These are phyloP conservation scores for Athalia cordata DNA, from an alignment of 2,888 invertebrate species.

Conservation along the genomic window DNA sequence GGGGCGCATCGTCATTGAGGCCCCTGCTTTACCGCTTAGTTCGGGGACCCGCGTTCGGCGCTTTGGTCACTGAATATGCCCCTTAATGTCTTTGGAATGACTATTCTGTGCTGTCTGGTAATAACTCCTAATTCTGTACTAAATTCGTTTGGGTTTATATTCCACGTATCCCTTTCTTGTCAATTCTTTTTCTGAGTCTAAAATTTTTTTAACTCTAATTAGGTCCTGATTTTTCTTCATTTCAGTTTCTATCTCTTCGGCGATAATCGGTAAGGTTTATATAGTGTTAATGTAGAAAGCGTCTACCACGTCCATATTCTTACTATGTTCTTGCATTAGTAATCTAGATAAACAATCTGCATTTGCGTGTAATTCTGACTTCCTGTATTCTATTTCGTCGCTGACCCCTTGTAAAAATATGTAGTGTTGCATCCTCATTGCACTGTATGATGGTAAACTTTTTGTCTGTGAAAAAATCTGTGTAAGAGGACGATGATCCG, in stretches of 20 bases:
- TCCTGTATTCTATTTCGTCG: background rate
- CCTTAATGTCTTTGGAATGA: background rate
- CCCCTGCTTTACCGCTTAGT: too few species aligned
- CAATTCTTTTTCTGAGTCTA: background rate
- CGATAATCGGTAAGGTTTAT: constrained; percentile 48
- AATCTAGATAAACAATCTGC: constrained; percentile 50
- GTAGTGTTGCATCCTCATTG: constrained; percentile 54
- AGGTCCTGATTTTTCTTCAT: constrained; percentile 20
- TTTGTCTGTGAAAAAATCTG: constrained; percentile 49
- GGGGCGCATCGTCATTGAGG: too few species aligned
- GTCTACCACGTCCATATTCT: constrained; percentile 41
- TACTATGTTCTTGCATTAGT: constrained; percentile 32
- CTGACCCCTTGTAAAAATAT: constrained; percentile 33
- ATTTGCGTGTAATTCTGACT: constrained; percentile 48
- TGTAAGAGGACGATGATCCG: constrained; percentile 53
- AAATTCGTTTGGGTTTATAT: background rate
- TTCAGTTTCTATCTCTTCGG: constrained; percentile 1
- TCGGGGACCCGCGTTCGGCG: too few species aligned
- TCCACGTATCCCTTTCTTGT: constrained; percentile 4
- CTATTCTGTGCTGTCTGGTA: background rate
- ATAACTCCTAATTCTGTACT: background rate
- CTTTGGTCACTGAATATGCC: background rate
- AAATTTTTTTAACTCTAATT: constrained; percentile 2
- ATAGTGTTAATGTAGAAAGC: constrained; percentile 44
- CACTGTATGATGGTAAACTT: constrained; percentile 48